Evolutionary conservation across 1,140 invertebrate genomes (phyloP).

Genomic region (Drosophila elegans): DNA sequence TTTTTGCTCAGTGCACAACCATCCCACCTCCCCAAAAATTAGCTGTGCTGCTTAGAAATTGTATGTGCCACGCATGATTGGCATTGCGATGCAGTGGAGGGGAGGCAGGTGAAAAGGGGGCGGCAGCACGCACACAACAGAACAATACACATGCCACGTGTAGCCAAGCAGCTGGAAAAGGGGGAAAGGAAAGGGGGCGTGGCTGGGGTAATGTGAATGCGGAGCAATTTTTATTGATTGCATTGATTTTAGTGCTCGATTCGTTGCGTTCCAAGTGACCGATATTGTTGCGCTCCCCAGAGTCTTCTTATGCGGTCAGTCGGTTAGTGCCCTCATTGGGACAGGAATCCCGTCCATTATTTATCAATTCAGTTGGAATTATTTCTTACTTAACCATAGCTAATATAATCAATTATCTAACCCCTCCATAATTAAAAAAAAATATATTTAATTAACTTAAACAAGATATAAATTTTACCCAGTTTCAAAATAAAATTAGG

Average conservation of each 20-base stretch:
- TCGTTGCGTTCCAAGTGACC: slow-evolving; percentile 47
- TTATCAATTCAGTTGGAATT: slow-evolving; percentile 8
- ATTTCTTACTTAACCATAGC: slow-evolving; percentile 33
- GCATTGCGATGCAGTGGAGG: slow-evolving; percentile 38
- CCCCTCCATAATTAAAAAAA: not conserved
- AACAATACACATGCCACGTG: slow-evolving; percentile 34
- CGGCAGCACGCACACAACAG: slow-evolving; percentile 14
- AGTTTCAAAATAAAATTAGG: slow-evolving; percentile 45
- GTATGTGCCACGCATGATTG: slow-evolving; percentile 60
- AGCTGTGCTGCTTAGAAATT: slow-evolving; percentile 59
- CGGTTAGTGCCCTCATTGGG: not conserved
- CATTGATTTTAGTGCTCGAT: slow-evolving; percentile 75
- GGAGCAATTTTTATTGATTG: slow-evolving; percentile 72
- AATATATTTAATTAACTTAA: slow-evolving; percentile 62
- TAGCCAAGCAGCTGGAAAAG: slow-evolving; percentile 35
- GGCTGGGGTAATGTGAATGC: slow-evolving; percentile 24
- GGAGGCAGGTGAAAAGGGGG: not conserved
- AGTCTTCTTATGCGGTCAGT: not conserved
- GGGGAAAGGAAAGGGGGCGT: not conserved
- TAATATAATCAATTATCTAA: slow-evolving; percentile 41
- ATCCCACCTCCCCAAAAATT: slow-evolving; percentile 29
- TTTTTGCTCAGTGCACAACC: not conserved
- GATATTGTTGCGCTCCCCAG: slow-evolving; percentile 27
- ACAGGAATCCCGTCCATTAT: not conserved
- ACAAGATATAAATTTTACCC: slow-evolving; percentile 49